Evolutionary conservation across 2,888 invertebrate genomes (phyloP).

Genomic region (Macrophya alboannulata): DNA sequence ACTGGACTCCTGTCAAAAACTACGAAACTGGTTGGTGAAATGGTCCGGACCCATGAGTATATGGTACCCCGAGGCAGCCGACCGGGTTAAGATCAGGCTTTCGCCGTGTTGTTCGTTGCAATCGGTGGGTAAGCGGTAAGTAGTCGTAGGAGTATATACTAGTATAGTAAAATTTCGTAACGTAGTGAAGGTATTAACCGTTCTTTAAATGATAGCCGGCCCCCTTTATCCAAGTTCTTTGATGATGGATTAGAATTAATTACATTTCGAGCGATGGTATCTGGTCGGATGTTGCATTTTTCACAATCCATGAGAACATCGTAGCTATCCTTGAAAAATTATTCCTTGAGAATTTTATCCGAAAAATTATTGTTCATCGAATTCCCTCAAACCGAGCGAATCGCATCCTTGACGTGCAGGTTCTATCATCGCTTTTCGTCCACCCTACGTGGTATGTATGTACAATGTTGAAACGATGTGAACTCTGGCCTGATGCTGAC

Average conservation of each 20-base stretch:
- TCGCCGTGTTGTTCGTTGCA: constrained; percentile 46
- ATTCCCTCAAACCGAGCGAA: neutral
- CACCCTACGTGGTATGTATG: neutral
- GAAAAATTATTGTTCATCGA: too few species aligned
- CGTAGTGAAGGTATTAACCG: constrained; percentile 56
- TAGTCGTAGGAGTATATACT: constrained; percentile 58
- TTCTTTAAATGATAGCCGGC: constrained; percentile 57
- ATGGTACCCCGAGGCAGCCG: constrained; percentile 30
- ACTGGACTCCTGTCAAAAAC: constrained; percentile 50
- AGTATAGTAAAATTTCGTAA: constrained; percentile 59
- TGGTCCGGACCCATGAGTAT: constrained; percentile 45
- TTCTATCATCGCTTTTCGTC: constrained; percentile 11
- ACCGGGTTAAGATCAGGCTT: constrained; percentile 25
- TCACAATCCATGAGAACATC: neutral
- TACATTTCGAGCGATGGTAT: constrained; percentile 44
- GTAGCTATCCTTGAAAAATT: neutral
- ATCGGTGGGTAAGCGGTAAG: constrained; percentile 37
- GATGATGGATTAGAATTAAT: constrained; percentile 58
- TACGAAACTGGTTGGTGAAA: constrained; percentile 48
- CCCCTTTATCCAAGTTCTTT: constrained; percentile 40
- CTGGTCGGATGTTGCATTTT: constrained; percentile 39
- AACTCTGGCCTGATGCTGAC: constrained; percentile 72
- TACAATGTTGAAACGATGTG: constrained; percentile 63
- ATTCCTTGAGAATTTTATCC: too few species aligned
- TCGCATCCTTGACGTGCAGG: neutral